Evolutionary conservation across 2,888 invertebrate species (phyloP).

Genomic region (Steromphala cineraria): DNA sequence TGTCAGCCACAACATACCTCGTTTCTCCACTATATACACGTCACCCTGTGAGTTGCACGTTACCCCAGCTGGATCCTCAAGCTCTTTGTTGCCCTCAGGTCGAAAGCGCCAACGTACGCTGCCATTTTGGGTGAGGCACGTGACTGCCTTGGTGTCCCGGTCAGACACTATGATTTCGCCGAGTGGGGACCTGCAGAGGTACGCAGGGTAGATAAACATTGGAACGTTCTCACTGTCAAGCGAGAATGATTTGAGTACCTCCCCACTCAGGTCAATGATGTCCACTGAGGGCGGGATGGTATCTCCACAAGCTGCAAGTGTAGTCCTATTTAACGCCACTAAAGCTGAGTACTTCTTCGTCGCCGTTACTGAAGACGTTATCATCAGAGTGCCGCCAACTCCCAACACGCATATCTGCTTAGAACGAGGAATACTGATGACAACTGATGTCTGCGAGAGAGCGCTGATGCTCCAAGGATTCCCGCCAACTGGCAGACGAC

Average conservation of each 20-base stretch:
- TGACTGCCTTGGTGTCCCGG: slow-evolving; percentile 23
- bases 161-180: slow-evolving; percentile 33
- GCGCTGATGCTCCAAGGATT: slow-evolving; percentile 37
- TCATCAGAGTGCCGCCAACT: slow-evolving; percentile 22
- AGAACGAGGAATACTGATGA: slow-evolving; percentile 35
- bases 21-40: slow-evolving; percentile 31
- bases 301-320: slow-evolving; percentile 37
- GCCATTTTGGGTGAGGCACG: slow-evolving; percentile 22
- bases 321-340: slow-evolving; percentile 26
- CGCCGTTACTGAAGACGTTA: slow-evolving; percentile 26
- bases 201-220: slow-evolving; percentile 34
- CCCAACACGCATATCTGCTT: slow-evolving; percentile 35
- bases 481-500: slow-evolving; percentile 31
- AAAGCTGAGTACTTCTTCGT: slow-evolving; percentile 32
- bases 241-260: slow-evolving; percentile 34
- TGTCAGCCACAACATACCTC: slow-evolving; percentile 29
- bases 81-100: slow-evolving; percentile 12
- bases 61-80: slow-evolving; percentile 34
- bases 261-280: slow-evolving; percentile 36
- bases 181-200: slow-evolving; percentile 25
- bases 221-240: slow-evolving; percentile 15
- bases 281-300: slow-evolving; percentile 36
- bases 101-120: slow-evolving; percentile 22
- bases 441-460: slow-evolving; percentile 26
- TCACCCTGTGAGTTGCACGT: slow-evolving; percentile 13